phyloP scores from a whole-genome alignment of 2,797 vertebrate genomes.

The Rhabdophis nuchalis region DNA sequence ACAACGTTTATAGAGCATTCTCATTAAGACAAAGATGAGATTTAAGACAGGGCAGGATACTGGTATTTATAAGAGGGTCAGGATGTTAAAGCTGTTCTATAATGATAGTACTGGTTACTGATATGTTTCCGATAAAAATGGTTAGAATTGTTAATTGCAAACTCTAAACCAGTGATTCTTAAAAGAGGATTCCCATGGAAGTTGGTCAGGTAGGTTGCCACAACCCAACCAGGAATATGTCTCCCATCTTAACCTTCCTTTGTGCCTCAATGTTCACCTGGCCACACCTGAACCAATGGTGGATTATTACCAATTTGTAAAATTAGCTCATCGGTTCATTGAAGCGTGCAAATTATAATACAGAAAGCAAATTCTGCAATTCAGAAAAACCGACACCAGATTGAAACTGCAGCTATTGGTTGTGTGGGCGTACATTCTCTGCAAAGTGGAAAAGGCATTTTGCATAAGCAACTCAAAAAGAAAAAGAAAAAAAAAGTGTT shows the following conservation, averaged over 20 bases:
- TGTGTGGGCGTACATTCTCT: background rate
- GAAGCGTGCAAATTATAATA: background rate
- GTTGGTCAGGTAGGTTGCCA: background rate
- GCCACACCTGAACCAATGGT: background rate
- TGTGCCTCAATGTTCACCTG: background rate
- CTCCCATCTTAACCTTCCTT: background rate
- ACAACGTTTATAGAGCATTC: background rate
- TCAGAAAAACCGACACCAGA: background rate
- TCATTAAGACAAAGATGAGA: background rate
- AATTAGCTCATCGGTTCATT: background rate
- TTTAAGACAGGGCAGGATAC: background rate
- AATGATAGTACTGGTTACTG: background rate
- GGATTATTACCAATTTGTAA: background rate
- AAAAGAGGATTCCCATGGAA: background rate
- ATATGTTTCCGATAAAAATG: background rate
- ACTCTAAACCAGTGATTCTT: background rate
- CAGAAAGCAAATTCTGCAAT: background rate
- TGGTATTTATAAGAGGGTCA: background rate
- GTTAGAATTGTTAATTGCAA: background rate
- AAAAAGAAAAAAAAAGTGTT: background rate
- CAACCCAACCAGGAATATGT: background rate
- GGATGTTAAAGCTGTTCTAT: background rate
- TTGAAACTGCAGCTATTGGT: background rate
- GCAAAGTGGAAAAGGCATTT: background rate
- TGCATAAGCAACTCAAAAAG: background rate